These are phyloP conservation scores for Phalacrocorax pelagicus DNA, from an alignment of 2,113 vertebrate genomes.

Conservation along the genomic window DNA sequence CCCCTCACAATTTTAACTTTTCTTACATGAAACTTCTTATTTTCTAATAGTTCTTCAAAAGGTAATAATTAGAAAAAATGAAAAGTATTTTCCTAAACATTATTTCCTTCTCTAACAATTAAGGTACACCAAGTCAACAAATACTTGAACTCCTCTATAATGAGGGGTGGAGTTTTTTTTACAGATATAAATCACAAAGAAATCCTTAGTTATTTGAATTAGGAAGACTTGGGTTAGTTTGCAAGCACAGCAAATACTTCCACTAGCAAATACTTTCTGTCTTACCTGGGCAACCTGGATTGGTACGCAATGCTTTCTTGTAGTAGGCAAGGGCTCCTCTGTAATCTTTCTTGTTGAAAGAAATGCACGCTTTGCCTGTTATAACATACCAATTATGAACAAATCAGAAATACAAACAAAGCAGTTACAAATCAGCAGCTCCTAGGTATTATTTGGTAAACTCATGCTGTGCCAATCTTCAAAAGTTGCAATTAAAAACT, in stretches of 20 bases:
- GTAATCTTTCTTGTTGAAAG: slow-evolving; percentile 99
- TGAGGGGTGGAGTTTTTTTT: background rate
- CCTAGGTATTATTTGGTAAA: background rate
- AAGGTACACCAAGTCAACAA: background rate
- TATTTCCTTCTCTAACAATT: background rate
- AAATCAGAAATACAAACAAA: background rate
- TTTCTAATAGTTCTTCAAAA: background rate
- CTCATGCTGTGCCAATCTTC: background rate
- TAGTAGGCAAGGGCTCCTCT: slow-evolving; percentile 97
- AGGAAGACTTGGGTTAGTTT: background rate
- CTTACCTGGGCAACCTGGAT: slow-evolving; percentile 96
- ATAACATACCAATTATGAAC: background rate
- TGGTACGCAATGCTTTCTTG: slow-evolving; percentile 97
- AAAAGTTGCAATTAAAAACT: background rate
- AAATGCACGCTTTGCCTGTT: slow-evolving; percentile 97
- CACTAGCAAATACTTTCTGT: background rate
- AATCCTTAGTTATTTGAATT: background rate
- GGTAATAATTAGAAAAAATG: background rate
- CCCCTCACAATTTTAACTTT: background rate
- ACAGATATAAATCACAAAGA: background rate
- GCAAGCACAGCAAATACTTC: background rate
- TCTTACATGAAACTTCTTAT: background rate
- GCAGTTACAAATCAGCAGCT: background rate
- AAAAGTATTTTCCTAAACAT: background rate
- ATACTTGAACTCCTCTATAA: background rate